Evolutionary conservation across 2,888 invertebrate species (phyloP).

Genomic region (Eurois occulta): DNA sequence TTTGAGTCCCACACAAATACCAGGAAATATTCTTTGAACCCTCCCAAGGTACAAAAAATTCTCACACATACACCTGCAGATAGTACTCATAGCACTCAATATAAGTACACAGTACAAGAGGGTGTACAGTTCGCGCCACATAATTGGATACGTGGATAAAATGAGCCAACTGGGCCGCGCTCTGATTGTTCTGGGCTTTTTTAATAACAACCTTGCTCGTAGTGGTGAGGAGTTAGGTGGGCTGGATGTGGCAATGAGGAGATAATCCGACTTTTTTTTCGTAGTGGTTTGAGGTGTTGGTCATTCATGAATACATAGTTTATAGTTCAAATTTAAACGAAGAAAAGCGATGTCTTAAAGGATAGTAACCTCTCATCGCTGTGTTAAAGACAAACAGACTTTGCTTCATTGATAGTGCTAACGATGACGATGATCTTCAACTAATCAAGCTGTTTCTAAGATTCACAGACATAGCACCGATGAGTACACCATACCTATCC

Average conservation of each 20-base stretch:
- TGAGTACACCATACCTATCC: neutral
- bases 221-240: slow-evolving; percentile 26
- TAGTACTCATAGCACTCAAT: slow-evolving; percentile 41
- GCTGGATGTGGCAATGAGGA: slow-evolving; percentile 47
- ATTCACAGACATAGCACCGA: neutral
- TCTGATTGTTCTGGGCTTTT: slow-evolving; percentile 85
- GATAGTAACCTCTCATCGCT: neutral
- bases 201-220: slow-evolving; percentile 81
- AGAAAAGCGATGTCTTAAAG: neutral
- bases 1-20: neutral
- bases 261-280: neutral
- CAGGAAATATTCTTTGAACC: neutral
- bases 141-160: slow-evolving; percentile 84
- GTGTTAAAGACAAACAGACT: neutral
- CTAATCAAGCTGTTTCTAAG: neutral
- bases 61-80: slow-evolving; percentile 34
- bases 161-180: slow-evolving; percentile 81
- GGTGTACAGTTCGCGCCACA: slow-evolving; percentile 66
- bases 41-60: neutral
- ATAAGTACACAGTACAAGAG: slow-evolving; percentile 46
- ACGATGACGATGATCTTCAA: neutral
- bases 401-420: neutral
- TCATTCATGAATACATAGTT: neutral
- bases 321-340: neutral
- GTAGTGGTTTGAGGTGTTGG: neutral